phyloP scores from a whole-genome alignment of 2,888 invertebrate genomes.

The Chymomyza fuscimana region DNA sequence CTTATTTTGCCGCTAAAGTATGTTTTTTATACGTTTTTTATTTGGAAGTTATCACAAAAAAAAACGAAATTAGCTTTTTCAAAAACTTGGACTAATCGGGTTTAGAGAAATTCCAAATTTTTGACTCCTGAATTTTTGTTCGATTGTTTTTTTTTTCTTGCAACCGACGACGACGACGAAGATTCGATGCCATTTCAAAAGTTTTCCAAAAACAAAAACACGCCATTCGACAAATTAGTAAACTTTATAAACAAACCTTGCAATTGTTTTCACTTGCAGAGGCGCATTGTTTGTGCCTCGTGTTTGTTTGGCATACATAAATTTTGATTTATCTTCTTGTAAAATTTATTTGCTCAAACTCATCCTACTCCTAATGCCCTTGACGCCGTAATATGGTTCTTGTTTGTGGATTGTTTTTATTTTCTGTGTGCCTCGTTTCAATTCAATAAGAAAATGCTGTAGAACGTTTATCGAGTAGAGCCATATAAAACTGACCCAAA shows the following conservation, averaged over 20 bases:
- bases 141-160: no score
- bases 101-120: no score
- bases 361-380: conserved; percentile 11
- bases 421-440: conserved; percentile 8
- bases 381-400: conserved; percentile 16
- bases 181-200: no score
- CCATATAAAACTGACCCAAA: conserved; percentile 40
- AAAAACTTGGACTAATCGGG: no score
- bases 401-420: neutral
- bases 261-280: neutral
- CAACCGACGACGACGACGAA: no score
- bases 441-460: conserved; percentile 14
- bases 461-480: conserved; percentile 32
- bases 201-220: no score
- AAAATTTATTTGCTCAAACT: conserved; percentile 46
- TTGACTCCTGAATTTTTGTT: no score
- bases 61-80: no score
- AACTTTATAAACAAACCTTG: neutral
- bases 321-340: conserved; percentile 53
- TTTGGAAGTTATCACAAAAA: no score
- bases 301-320: conserved; percentile 28
- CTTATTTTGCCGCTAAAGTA: no score
- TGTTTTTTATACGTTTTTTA: no score
- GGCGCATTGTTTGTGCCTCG: neutral
- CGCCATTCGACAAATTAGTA: neutral